These are phyloP conservation scores for Ennomos erosarius DNA, from an alignment of 2,888 invertebrate species.

Conservation along the genomic window DNA sequence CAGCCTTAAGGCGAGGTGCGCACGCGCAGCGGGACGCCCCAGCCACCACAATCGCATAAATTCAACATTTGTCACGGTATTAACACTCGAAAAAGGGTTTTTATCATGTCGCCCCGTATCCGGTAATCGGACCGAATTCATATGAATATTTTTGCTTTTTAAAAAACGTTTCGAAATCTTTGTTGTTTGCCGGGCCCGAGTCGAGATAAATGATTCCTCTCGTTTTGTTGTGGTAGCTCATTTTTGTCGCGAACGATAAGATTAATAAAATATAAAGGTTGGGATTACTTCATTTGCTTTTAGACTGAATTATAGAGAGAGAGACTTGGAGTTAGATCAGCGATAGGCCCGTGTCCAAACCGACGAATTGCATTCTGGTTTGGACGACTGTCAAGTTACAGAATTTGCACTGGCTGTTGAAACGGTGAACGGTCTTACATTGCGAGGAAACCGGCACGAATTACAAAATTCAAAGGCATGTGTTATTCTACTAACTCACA, in stretches of 20 bases:
- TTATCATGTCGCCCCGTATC: conserved; percentile 82
- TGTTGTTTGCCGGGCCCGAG: conserved; percentile 62
- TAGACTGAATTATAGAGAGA: neutral
- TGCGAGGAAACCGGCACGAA: too few relatives aligned
- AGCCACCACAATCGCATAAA: conserved; percentile 78
- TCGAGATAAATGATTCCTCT: conserved; percentile 35
- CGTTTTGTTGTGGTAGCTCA: conserved; percentile 38
- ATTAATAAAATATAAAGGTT: conserved; percentile 16
- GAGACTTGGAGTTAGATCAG: too few relatives aligned
- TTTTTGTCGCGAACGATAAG: conserved; percentile 25
- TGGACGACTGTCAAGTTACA: too few relatives aligned
- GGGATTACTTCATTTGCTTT: neutral
- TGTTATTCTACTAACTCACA: too few relatives aligned
- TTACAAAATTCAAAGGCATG: too few relatives aligned
- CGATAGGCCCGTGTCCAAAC: too few relatives aligned
- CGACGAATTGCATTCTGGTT: too few relatives aligned
- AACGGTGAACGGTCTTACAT: too few relatives aligned
- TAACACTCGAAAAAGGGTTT: conserved; percentile 83
- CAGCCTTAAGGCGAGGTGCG: conserved; percentile 51
- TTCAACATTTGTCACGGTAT: conserved; percentile 84
- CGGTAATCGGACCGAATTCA: conserved; percentile 70
- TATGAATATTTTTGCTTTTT: conserved; percentile 65
- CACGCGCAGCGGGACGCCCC: conserved; percentile 69
- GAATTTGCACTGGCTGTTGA: too few relatives aligned
- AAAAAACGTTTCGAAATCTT: conserved; percentile 51